Base-by-base conservation (phyloP, 2,888 invertebrate species). In the Tinea pellionella region DNA sequence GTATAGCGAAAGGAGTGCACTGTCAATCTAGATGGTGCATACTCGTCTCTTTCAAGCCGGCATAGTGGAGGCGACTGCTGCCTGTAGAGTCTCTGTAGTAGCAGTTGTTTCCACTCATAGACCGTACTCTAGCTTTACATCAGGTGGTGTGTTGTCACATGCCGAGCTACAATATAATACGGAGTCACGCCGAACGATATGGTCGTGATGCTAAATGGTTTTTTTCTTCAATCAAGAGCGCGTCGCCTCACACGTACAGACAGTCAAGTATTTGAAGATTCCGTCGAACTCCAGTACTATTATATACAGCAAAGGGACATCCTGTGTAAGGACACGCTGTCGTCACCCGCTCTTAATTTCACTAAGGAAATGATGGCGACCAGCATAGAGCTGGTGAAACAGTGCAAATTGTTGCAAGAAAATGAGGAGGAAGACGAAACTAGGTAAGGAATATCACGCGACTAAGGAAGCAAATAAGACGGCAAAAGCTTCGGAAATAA, bases 251-350 rank as follows among this genome's bases (percentile, higher is more conserved):
- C 97, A 0, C 91, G 97, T 12, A 94, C 96, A 0, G 98, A 98
- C 83, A 98, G 98, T 2, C 96, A 96, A 74, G 92, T 96, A 55
- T 99, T 98, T 82, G 97, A 98, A 73, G 99, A 99, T 79, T 93
- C 98, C 0, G 92, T 97, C 30, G 97, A 98, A 69, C 88, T 99
- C 59, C 98, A 99, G 77, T 90, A 93, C 11, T 96, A 92, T 80
- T 99, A 96, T 79, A 94, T 99, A 51, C 91, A 90, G 19, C 93
- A 93, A 63, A 88, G 94, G 0, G 87, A 88, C 67, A 86, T 91
- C 65, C 79, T 95, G 0, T 98, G 98, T 72, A 92, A 92, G 63
- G 91, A 92, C 67, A 88, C 94, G 0, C 85, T 99, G 3, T 91
- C 93, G 62, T 97, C 98, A 0, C 95, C 97, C 0, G 98, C 99